phyloP scores from a whole-genome alignment of 2,888 invertebrate species.

The Rutpela maculata region DNA sequence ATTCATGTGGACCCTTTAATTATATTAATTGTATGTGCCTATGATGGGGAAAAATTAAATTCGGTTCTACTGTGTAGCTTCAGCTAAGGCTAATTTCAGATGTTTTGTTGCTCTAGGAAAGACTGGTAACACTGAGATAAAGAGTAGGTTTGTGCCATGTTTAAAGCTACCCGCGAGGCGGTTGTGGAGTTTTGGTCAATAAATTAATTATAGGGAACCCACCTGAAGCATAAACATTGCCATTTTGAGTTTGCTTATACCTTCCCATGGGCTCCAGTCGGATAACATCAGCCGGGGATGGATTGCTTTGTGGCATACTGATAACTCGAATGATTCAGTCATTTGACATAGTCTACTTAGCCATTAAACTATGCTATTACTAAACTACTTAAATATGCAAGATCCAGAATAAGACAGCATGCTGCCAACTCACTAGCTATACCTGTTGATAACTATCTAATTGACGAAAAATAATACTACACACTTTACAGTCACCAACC shows the following conservation, averaged over 20 bases:
- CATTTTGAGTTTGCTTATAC: constrained; percentile 80
- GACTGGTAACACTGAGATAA: background rate
- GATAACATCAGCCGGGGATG: constrained; percentile 75
- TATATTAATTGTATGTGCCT: background rate
- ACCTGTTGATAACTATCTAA: constrained; percentile 41
- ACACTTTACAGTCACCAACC: constrained; percentile 34
- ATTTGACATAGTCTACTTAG: constrained; percentile 35
- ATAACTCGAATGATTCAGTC: constrained; percentile 30
- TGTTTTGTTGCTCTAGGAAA: background rate
- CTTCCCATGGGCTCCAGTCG: constrained; percentile 81
- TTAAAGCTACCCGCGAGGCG: constrained; percentile 46
- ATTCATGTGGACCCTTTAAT: background rate
- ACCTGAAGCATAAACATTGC: constrained; percentile 77
- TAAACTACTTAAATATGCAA: constrained; percentile 34
- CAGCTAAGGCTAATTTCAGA: background rate
- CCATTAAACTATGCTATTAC: constrained; percentile 37
- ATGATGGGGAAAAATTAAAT: background rate
- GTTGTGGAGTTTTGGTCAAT: constrained; percentile 50
- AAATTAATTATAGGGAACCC: constrained; percentile 52
- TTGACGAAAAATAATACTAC: constrained; percentile 25
- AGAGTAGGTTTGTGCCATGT: background rate
- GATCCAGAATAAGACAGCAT: constrained; percentile 34
- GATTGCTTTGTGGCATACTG: constrained; percentile 67
- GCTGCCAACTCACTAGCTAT: constrained; percentile 38
- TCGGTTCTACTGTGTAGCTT: background rate